Percentiles rank a stretch among this genome's conserved stretches.
Conservation (phyloP, 2,797 vertebrate species). For the Sardinella longiceps region DNA sequence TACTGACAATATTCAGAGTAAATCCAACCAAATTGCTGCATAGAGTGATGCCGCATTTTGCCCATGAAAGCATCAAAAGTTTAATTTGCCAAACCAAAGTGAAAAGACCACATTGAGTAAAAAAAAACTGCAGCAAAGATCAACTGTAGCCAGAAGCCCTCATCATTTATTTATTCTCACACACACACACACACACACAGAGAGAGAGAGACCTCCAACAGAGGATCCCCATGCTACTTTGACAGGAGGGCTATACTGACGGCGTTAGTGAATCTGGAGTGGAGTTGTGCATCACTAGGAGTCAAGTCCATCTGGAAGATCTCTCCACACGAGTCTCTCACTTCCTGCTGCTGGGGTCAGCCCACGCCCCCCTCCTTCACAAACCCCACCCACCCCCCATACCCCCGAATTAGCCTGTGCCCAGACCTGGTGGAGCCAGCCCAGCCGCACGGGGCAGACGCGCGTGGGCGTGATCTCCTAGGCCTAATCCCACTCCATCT, state of each 20-base stretch:
- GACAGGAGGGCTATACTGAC: not conserved
- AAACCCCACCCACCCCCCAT: not conserved
- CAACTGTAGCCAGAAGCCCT: not conserved
- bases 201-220: not conserved
- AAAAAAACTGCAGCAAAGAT: too few relatives aligned
- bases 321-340: conserved; percentile 38
- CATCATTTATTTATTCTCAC: not conserved
- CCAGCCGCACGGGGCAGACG: conserved; percentile 73
- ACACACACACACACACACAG: not conserved
- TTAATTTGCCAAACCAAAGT: not conserved
- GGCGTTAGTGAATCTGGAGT: not conserved
- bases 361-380: conserved; percentile 46
- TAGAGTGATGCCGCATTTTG: not conserved
- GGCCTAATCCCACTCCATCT: conserved; percentile 58
- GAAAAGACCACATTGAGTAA: not conserved
- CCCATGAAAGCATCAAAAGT: not conserved
- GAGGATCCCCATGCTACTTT: not conserved
- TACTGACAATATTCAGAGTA: not conserved
- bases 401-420: conserved; percentile 55
- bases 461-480: conserved; percentile 71
- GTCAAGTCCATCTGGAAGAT: not conserved
- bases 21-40: not conserved
- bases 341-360: conserved; percentile 55
- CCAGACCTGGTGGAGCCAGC: conserved; percentile 79
- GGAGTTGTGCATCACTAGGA: not conserved